Evolutionary conservation across 2,888 invertebrate genomes (phyloP), one percentile per base, ranked within the genome.

Genomic region (Melinaea menophilus): DNA sequence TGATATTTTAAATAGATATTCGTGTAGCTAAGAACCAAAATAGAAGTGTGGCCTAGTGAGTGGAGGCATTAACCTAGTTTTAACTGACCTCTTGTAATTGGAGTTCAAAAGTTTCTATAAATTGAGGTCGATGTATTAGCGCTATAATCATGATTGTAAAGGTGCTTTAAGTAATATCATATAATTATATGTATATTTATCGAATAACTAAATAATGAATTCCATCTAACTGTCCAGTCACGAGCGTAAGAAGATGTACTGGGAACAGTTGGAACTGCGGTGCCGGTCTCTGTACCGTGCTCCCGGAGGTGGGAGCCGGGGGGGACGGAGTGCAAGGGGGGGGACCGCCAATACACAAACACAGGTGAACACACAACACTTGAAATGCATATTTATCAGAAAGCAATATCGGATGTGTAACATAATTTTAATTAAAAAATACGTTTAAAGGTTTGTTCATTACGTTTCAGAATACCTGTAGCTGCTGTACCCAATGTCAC

Each of bases 191-290:
- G 9, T 41, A 5, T 37, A 7, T 37, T 37, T 41, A 41, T 22
- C 22, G 1, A 22, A 22, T 22, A 22, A 22, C 22, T 22, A 22
- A 22, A 22, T 41, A 41, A 41, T 41, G 9, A 41, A 2, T 9
- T 9, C 11, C 11, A 9, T 41, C 41, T 41, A 41, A 9, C 2
- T 9, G 41, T 86, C 3, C 78, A 96, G 97, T 72, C 97, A 97
- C 79, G 97, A 97, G 85, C 94, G 96, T 68, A 97, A 97, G 90
- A 97, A 97, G 87, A 97, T 96, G 95, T 97, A 97, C 82, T 97
- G 97, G 97, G 97, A 97, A 75, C 97, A 97, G 86, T 79, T 97
- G 82, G 97, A 97, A 80, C 84, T 97, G 60, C 91, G 96, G 63
- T 96, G 97, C 80, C 92, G 97, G 67, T 95, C 96, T 0, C 83